These are phyloP conservation scores for Acipenser transmontanus DNA, from an alignment of 2,797 vertebrate species.

Conservation along the genomic window DNA sequence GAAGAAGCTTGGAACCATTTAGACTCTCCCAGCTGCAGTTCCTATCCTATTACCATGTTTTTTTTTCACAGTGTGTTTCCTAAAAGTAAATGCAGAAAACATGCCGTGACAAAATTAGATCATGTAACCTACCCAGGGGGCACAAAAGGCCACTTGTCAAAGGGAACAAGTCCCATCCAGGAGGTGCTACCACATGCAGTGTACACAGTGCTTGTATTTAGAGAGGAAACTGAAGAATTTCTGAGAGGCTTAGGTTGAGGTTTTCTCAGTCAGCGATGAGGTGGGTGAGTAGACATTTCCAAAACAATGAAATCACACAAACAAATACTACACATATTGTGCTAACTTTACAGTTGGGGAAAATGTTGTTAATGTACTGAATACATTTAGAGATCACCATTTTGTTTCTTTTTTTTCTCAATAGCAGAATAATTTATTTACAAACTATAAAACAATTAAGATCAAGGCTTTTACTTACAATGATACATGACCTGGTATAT, in stretches of 20 bases:
- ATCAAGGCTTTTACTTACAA: too few relatives aligned
- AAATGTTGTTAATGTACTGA: too few relatives aligned
- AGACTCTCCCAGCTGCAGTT: conserved; percentile 18
- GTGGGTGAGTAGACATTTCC: conserved; percentile 17
- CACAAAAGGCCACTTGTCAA: conserved; percentile 41
- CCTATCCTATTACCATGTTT: conserved; percentile 10
- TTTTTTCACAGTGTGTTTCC: conserved; percentile 16
- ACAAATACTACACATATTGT: too few relatives aligned
- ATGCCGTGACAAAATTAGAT: conserved; percentile 25
- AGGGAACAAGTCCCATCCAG: conserved; percentile 15
- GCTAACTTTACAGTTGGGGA: too few relatives aligned
- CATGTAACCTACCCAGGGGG: conserved; percentile 19
- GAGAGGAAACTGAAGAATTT: conserved; percentile 18
- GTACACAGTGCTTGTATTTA: conserved; percentile 19
- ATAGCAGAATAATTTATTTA: too few relatives aligned
- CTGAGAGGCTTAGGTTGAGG: conserved; percentile 10
- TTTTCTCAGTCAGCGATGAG: conserved; percentile 16
- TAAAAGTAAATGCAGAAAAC: conserved; percentile 37
- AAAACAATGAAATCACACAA: too few relatives aligned
- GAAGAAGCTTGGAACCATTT: conserved; percentile 16
- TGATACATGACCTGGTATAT: too few relatives aligned
- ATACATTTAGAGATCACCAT: too few relatives aligned
- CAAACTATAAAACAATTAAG: too few relatives aligned
- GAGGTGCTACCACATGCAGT: conserved; percentile 19
- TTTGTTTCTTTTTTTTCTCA: too few relatives aligned